Conservation (phyloP, 2,888 invertebrate genomes). For the Aspidapion aeneum region DNA sequence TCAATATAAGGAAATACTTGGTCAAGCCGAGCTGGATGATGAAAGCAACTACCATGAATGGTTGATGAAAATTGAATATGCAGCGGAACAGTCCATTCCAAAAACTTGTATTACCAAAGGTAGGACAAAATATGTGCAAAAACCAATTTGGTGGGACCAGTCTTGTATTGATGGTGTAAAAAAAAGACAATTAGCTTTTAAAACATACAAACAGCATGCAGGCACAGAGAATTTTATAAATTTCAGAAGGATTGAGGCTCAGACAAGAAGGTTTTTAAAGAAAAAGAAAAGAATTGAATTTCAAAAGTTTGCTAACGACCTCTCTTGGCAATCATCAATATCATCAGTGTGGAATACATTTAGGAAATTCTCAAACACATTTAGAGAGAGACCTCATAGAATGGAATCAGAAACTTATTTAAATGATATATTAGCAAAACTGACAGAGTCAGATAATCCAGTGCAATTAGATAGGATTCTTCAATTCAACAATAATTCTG, state of each 20-base stretch:
- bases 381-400: neutral
- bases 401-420: neutral
- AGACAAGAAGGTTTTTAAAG: neutral
- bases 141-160: neutral
- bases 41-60: neutral
- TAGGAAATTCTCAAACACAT: neutral
- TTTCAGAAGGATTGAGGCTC: neutral
- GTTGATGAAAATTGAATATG: neutral
- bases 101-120: neutral
- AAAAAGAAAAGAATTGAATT: neutral
- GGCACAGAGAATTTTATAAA: neutral
- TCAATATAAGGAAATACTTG: neutral
- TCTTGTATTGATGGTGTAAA: neutral
- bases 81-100: neutral
- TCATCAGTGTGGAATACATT: neutral
- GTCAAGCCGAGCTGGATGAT: neutral
- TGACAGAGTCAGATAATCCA: neutral
- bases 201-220: neutral
- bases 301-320: neutral
- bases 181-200: neutral
- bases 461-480: neutral
- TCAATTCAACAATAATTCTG: neutral
- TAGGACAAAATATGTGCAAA: neutral
- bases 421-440: too few relatives aligned
- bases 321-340: neutral